Evolutionary conservation across 2,888 invertebrate genomes (phyloP).

Genomic region (Calameuta idolon): DNA sequence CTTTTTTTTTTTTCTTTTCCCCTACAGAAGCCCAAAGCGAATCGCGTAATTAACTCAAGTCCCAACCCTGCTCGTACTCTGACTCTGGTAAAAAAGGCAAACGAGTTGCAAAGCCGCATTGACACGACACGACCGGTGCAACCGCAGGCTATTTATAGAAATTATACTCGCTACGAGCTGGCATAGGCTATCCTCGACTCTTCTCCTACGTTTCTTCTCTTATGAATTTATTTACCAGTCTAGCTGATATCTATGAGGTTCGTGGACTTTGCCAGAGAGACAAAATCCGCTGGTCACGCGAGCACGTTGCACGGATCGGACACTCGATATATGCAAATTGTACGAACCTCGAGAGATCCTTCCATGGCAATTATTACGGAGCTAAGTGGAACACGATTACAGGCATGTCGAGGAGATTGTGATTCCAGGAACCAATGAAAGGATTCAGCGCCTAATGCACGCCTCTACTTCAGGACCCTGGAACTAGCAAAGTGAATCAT

Average conservation of each 20-base stretch:
- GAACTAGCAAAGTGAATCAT: not conserved
- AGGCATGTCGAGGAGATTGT: constrained; percentile 33
- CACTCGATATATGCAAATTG: not conserved
- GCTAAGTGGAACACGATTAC: constrained; percentile 35
- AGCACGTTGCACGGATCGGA: not conserved
- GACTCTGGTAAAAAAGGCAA: constrained; percentile 12
- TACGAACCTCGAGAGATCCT: not conserved
- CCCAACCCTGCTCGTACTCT: not conserved
- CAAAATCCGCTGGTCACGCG: not conserved
- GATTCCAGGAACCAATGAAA: constrained; percentile 32
- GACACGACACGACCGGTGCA: constrained; percentile 22
- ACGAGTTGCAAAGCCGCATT: constrained; percentile 21
- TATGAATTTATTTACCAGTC: not conserved
- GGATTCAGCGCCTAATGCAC: constrained; percentile 12
- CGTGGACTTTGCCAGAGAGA: not conserved
- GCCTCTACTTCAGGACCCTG: not conserved
- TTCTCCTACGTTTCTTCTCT: not conserved
- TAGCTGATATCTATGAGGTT: not conserved
- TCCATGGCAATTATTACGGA: constrained; percentile 28
- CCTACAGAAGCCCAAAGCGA: not conserved
- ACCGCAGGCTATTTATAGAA: constrained; percentile 24
- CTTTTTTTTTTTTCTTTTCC: no score
- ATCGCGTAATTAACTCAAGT: constrained; percentile 21
- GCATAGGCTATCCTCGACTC: not conserved
- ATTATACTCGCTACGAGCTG: constrained; percentile 4